A percentile compares a stretch with the other conserved stretches of the same genome.
Conservation (phyloP, 30 jellyfish, hydroid and myxozoan species). For the Sanderia malayensis region DNA sequence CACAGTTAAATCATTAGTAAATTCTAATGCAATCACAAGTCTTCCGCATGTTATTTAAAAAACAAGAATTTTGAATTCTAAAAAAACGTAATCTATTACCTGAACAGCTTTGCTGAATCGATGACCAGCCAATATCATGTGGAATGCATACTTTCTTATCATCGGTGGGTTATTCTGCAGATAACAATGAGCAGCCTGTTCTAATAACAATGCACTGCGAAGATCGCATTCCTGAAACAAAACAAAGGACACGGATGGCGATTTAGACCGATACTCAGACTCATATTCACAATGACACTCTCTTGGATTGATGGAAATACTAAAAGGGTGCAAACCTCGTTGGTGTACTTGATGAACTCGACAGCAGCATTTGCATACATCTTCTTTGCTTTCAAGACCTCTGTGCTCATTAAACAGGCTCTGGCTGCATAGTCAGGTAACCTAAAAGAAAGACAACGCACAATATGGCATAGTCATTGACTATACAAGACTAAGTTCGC, state of each 20-base stretch:
- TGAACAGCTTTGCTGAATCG: constrained; percentile 89
- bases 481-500: no score
- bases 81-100: constrained; percentile 19
- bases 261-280: no score
- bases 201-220: constrained; percentile 86
- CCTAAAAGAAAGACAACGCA: constrained; percentile 27
- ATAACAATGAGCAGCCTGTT: constrained; percentile 96
- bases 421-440: constrained; percentile 89
- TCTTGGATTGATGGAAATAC: no score
- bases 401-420: constrained; percentile 91
- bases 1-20: no score
- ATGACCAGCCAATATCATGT: constrained; percentile 96
- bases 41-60: no score
- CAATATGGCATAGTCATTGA: no score
- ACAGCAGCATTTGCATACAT: constrained; percentile 87
- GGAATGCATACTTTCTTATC: constrained; percentile 85
- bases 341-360: constrained; percentile 85
- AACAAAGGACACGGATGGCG: no score
- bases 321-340: constrained; percentile 64
- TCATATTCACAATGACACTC: no score
- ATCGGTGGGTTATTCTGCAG: constrained; percentile 80
- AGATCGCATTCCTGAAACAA: constrained; percentile 82
- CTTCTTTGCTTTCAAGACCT: constrained; percentile 57
- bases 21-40: no score
- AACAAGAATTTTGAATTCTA: not conserved